These are phyloP conservation scores for Neoascia interrupta DNA, from an alignment of 2,888 invertebrate genomes.

Conservation along the genomic window DNA sequence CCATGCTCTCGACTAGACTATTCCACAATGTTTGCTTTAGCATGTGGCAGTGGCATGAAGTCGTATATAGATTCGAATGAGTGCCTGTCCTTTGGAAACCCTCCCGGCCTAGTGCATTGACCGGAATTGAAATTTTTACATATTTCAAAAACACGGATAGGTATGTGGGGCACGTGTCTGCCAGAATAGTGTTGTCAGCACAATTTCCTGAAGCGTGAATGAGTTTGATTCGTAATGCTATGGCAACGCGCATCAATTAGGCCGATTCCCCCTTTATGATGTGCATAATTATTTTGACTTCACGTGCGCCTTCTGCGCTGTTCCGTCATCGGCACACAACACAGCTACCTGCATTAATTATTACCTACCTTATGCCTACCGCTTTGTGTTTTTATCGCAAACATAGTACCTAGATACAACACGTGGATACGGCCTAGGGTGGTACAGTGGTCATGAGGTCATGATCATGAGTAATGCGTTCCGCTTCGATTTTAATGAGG, in stretches of 20 bases:
- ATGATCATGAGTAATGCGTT: conserved; percentile 58
- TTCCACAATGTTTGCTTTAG: background rate
- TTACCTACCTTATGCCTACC: no score
- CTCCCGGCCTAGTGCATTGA: conserved; percentile 37
- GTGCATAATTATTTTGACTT: background rate
- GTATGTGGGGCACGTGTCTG: conserved; percentile 50
- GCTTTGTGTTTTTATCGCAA: conserved; percentile 68
- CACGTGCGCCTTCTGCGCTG: conserved; percentile 71
- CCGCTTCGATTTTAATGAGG: conserved; percentile 57
- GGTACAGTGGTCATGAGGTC: conserved; percentile 22
- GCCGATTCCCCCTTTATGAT: conserved; percentile 1
- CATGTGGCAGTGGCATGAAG: conserved; percentile 5
- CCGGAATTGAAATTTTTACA: conserved; percentile 36
- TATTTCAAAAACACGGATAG: conserved; percentile 26
- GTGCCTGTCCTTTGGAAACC: conserved; percentile 8
- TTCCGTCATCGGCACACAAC: no score
- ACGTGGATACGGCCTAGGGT: conserved; percentile 27
- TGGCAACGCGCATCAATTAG: conserved; percentile 46
- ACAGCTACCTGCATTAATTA: conserved; percentile 77
- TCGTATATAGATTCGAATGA: background rate
- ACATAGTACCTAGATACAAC: no score
- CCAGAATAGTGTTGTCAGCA: conserved; percentile 7
- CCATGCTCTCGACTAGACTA: background rate
- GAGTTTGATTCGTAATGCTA: conserved; percentile 25
- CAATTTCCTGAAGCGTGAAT: conserved; percentile 48